These are phyloP conservation scores for Athalia cordata DNA, from an alignment of 2,888 invertebrate genomes.

Conservation along the genomic window DNA sequence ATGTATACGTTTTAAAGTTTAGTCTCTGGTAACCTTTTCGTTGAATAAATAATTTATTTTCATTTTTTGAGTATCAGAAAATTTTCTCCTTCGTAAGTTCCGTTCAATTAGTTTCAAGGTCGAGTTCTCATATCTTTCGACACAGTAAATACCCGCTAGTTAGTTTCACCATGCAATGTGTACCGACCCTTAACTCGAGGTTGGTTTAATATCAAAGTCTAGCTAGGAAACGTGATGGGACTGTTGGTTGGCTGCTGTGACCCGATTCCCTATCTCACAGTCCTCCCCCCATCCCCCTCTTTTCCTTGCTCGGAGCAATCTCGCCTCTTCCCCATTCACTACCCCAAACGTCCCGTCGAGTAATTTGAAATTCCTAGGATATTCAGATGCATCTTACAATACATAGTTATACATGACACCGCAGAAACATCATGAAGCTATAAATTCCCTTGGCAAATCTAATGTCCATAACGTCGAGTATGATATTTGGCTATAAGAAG, in stretches of 20 bases:
- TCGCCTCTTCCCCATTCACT: not conserved
- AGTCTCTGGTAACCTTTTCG: too few species aligned
- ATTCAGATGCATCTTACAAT: slow-evolving; percentile 5
- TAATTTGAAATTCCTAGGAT: slow-evolving; percentile 35
- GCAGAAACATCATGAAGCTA: not conserved
- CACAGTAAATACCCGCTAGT: slow-evolving; percentile 34
- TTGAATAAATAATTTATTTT: too few species aligned
- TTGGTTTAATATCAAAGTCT: slow-evolving; percentile 39
- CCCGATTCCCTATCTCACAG: slow-evolving; percentile 31
- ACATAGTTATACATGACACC: slow-evolving; percentile 2
- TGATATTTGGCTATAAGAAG: not conserved
- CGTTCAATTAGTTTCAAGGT: too few species aligned
- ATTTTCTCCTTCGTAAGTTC: too few species aligned
- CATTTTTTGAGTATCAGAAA: too few species aligned
- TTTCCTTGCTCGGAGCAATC: not conserved
- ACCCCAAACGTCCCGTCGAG: slow-evolving; percentile 9
- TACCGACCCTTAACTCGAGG: slow-evolving; percentile 37
- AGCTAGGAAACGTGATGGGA: slow-evolving; percentile 37
- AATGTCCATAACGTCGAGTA: not conserved
- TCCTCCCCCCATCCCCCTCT: not conserved
- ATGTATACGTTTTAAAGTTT: too few species aligned
- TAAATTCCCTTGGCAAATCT: not conserved
- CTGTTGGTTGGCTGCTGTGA: slow-evolving; percentile 39
- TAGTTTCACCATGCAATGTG: slow-evolving; percentile 19
- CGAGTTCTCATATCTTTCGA: not conserved